Conservation (phyloP, 2,888 invertebrate species). For the Drosophila pseudotakahashii region DNA sequence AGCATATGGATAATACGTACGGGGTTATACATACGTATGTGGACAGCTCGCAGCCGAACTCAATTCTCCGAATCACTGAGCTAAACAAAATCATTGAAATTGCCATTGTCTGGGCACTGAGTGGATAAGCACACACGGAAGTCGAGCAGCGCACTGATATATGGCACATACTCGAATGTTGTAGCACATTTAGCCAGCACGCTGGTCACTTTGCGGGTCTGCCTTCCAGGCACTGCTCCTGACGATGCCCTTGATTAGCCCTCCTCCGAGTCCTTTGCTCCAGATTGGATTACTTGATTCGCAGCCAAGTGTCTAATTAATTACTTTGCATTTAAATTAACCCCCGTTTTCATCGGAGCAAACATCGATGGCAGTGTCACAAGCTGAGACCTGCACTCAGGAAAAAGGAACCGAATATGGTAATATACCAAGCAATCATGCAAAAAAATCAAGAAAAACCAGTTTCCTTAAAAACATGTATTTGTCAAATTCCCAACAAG, state of each 20-base stretch:
- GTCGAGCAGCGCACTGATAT: conserved; percentile 27
- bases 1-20: conserved; percentile 38
- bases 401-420: background rate
- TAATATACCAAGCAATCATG: no score
- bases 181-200: conserved; percentile 19
- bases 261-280: conserved; percentile 25
- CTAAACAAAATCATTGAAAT: conserved; percentile 82
- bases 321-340: conserved; percentile 81
- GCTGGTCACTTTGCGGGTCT: conserved; percentile 27
- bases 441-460: no score
- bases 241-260: conserved; percentile 60
- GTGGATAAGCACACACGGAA: conserved; percentile 51
- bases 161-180: conserved; percentile 17
- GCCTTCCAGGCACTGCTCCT: conserved; percentile 4
- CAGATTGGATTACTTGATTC: conserved; percentile 46
- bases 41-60: conserved; percentile 52
- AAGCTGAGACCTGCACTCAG: conserved; percentile 7
- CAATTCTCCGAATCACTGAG: conserved; percentile 81
- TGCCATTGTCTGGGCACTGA: conserved; percentile 64
- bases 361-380: conserved; percentile 29
- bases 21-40: conserved; percentile 3
- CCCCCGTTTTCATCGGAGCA: conserved; percentile 59
- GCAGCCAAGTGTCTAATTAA: conserved; percentile 75
- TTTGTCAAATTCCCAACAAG: no score
- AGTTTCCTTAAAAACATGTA: no score